These are phyloP conservation scores for Trachelus stipa DNA, from an alignment of 2,888 invertebrate species.

Conservation along the genomic window DNA sequence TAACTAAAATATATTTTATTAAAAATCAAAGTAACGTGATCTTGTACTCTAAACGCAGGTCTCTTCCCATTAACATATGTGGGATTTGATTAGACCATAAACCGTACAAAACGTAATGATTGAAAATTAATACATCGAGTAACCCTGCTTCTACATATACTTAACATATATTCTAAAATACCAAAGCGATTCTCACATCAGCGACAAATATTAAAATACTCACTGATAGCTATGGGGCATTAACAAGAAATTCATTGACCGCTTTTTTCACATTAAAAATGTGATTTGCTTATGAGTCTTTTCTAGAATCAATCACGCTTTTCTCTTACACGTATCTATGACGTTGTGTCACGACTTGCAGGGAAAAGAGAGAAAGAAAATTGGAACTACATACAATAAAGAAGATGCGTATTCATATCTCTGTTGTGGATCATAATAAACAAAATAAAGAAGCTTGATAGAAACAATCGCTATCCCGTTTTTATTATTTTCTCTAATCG, in stretches of 20 bases:
- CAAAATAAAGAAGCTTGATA: background rate
- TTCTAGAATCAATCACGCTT: background rate
- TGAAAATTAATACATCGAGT: slow-evolving; percentile 16
- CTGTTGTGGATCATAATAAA: background rate
- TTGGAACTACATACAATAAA: background rate
- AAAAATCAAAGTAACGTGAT: slow-evolving; percentile 41
- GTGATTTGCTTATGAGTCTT: background rate
- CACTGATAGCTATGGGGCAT: background rate
- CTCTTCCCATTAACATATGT: background rate
- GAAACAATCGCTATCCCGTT: background rate
- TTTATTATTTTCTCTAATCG: background rate
- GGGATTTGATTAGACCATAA: slow-evolving; percentile 4
- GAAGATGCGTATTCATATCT: background rate
- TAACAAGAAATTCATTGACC: background rate
- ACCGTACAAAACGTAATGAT: slow-evolving; percentile 23
- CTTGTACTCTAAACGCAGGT: slow-evolving; percentile 40
- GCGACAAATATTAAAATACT: background rate
- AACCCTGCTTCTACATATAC: slow-evolving; percentile 2
- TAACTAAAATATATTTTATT: slow-evolving; percentile 46
- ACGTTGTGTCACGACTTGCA: background rate
- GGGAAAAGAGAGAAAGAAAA: background rate
- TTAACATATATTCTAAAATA: background rate
- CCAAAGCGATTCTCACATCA: background rate
- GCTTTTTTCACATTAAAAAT: background rate
- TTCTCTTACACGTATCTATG: background rate